A percentile compares a stretch with the other conserved stretches of the same genome.
Evolutionary conservation across 2,113 vertebrate species (phyloP).

Genomic region (Microtus richardsoni): DNA sequence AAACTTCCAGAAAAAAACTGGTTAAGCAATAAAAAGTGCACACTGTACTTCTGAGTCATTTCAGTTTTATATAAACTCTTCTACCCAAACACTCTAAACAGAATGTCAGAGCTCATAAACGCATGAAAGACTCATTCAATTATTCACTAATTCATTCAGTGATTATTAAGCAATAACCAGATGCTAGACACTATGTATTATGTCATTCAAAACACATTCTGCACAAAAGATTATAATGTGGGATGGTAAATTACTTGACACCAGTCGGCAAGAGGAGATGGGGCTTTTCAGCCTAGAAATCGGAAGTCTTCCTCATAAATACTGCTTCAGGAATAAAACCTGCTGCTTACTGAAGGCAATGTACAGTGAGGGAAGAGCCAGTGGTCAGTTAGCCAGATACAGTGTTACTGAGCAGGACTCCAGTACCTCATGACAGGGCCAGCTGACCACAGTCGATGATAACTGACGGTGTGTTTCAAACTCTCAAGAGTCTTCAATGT

Average conservation of each 20-base stretch:
- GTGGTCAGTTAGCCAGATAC: rapidly evolving
- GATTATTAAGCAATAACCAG: slow-evolving; percentile 52
- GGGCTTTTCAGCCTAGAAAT: neutral
- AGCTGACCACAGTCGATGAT: neutral
- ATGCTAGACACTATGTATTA: neutral
- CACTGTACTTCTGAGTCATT: slow-evolving; percentile 39
- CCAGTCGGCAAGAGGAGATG: neutral
- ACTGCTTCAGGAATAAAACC: neutral
- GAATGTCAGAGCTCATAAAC: slow-evolving; percentile 52
- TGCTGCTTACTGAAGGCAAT: neutral
- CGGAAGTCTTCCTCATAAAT: neutral
- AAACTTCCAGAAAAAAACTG: slow-evolving; percentile 2
- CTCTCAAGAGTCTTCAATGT: neutral
- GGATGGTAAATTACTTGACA: neutral
- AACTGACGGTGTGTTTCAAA: neutral
- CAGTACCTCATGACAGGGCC: neutral
- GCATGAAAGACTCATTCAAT: slow-evolving; percentile 38
- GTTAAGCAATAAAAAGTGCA: neutral
- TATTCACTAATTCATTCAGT: slow-evolving; percentile 38
- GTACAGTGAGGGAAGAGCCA: rapidly evolving
- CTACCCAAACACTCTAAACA: neutral
- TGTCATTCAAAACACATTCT: slow-evolving; percentile 18
- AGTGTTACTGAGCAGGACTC: too few species aligned
- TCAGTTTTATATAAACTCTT: slow-evolving; percentile 31
- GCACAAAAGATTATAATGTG: neutral